phyloP scores from a whole-genome alignment of 1,140 invertebrate genomes.

The Copidosoma floridanum region DNA sequence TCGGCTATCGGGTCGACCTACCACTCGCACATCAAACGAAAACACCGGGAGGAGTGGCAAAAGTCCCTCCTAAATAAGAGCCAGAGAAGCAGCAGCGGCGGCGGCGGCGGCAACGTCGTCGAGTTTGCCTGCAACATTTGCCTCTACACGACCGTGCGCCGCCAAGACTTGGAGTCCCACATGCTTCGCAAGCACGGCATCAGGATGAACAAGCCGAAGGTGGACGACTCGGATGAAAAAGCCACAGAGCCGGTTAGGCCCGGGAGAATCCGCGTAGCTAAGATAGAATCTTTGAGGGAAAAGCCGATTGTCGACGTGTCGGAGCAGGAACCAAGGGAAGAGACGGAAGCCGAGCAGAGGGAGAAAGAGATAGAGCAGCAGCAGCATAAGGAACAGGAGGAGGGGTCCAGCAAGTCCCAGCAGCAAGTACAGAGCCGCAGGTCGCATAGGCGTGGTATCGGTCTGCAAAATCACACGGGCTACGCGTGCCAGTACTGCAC shows the following conservation, averaged over 20 bases:
- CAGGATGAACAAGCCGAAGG: background rate
- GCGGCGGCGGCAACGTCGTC: no score
- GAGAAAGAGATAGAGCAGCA: slow-evolving; percentile 17
- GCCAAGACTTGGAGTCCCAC: background rate
- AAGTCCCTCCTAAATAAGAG: background rate
- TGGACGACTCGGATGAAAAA: background rate
- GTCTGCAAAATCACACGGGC: slow-evolving; percentile 1
- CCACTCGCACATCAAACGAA: slow-evolving; percentile 19
- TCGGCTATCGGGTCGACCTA: background rate
- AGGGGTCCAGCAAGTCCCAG: slow-evolving; percentile 38
- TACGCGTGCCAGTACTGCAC: slow-evolving; percentile 20
- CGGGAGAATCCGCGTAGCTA: background rate
- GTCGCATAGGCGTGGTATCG: slow-evolving; percentile 33
- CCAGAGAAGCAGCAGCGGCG: no score
- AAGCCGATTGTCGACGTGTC: background rate
- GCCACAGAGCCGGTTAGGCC: background rate
- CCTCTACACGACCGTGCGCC: background rate
- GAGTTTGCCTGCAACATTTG: no score
- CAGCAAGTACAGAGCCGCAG: slow-evolving; percentile 47
- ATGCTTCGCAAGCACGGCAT: background rate
- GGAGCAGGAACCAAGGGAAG: background rate
- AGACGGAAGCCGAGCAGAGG: no score
- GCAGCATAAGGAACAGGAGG: slow-evolving; percentile 38
- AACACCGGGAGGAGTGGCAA: slow-evolving; percentile 1
- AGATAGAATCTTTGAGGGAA: background rate